Evolutionary conservation across 2,113 vertebrate genomes (phyloP).

Genomic region (Eonycteris spelaea): DNA sequence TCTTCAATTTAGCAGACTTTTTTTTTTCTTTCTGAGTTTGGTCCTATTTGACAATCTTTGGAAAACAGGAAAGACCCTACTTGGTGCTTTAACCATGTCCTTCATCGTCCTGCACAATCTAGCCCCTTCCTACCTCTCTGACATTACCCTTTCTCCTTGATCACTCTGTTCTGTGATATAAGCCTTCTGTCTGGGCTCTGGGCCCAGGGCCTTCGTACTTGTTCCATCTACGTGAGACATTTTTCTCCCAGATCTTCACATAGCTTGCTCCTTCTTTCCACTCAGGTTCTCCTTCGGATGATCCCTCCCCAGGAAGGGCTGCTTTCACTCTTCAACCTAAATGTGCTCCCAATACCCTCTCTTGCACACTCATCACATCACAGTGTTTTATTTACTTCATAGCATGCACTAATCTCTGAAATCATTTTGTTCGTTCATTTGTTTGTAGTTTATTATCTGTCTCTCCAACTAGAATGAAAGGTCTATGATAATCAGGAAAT

Average conservation of each 20-base stretch:
- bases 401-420: not conserved
- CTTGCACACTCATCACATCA: not conserved
- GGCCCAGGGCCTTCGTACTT: not conserved
- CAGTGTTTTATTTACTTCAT: not conserved
- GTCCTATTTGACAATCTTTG: not conserved
- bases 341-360: not conserved
- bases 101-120: not conserved
- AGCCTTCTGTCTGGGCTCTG: not conserved
- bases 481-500: not conserved
- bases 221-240: not conserved
- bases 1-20: not conserved
- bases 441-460: not conserved
- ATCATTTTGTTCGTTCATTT: not conserved
- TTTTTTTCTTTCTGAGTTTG: not conserved
- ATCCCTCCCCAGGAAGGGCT: not conserved
- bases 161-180: not conserved
- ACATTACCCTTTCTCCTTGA: not conserved
- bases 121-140: not conserved
- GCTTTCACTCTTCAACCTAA: not conserved
- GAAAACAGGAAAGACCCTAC: not conserved
- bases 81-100: not conserved
- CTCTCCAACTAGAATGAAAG: not conserved
- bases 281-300: not conserved
- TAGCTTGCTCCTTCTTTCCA: not conserved
- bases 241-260: not conserved